Evolutionary conservation across 2,113 vertebrate genomes (phyloP).

Genomic region (Psilopsiagon aymara): DNA sequence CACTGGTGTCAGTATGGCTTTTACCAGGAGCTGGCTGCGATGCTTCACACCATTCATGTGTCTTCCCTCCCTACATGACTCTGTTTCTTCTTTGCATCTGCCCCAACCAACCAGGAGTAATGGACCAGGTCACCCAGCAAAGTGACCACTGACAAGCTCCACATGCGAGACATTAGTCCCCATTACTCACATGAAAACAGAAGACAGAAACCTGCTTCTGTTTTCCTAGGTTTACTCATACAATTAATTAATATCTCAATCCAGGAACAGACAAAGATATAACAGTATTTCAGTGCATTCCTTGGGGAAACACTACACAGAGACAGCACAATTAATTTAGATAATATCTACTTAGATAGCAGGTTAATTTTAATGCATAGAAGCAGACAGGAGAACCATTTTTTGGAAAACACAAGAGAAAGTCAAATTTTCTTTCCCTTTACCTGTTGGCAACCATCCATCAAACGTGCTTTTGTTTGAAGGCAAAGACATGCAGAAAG

Average conservation of each 20-base stretch:
- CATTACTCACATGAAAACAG: background rate
- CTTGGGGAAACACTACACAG: conserved; percentile 26
- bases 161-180: background rate
- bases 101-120: rapidly evolving
- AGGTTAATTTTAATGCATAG: conserved; percentile 30
- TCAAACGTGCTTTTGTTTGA: background rate
- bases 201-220: background rate
- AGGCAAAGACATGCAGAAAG: background rate
- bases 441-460: background rate
- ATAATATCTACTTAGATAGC: conserved; percentile 41
- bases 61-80: background rate
- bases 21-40: rapidly evolving
- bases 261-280: conserved; percentile 34
- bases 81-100: background rate
- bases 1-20: rapidly evolving
- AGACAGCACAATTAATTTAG: conserved; percentile 55
- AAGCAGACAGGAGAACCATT: background rate
- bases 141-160: background rate
- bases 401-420: background rate
- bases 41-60: rapidly evolving
- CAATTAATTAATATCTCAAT: conserved; percentile 64
- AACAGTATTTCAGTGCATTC: conserved; percentile 42
- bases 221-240: conserved; percentile 15
- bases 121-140: background rate
- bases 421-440: background rate